Conservation (phyloP, 1,140 invertebrate species). For the Panulirus ornatus region DNA sequence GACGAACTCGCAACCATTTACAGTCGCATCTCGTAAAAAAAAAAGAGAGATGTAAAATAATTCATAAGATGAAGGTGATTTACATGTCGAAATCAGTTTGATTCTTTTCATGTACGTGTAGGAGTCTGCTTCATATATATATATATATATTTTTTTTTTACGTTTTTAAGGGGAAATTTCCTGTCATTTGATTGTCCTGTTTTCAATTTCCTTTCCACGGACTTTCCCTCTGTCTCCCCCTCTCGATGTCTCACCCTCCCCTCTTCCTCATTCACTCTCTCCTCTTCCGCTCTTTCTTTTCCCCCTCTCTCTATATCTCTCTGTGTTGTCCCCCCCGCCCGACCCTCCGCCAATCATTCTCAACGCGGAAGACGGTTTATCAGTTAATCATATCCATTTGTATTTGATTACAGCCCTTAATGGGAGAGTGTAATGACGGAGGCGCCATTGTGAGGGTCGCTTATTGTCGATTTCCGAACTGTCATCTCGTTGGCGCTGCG, state of each 20-base stretch:
- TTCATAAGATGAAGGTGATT: too few species aligned
- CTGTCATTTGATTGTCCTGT: background rate
- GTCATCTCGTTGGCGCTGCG: background rate
- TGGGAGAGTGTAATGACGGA: slow-evolving; percentile 12
- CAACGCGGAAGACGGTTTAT: slow-evolving; percentile 19
- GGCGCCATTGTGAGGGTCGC: background rate
- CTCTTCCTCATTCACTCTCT: slow-evolving; percentile 23
- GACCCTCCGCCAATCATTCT: background rate
- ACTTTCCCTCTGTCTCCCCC: background rate
- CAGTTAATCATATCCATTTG: slow-evolving; percentile 34
- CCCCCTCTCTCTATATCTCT: slow-evolving; percentile 17
- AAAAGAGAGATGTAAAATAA: too few species aligned
- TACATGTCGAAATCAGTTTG: too few species aligned
- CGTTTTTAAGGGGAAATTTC: too few species aligned
- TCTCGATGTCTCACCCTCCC: too few species aligned
- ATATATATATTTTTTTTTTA: too few species aligned
- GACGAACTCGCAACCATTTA: too few species aligned
- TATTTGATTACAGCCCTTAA: slow-evolving; percentile 31
- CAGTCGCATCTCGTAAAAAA: too few species aligned
- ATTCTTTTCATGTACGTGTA: too few species aligned
- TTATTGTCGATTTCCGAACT: slow-evolving; percentile 7
- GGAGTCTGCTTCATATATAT: too few species aligned
- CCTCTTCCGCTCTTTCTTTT: background rate
- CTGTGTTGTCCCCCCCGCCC: background rate
- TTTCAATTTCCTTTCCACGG: background rate